Conservation (phyloP, 2,113 vertebrate species). For the Chrysochloris asiatica region DNA sequence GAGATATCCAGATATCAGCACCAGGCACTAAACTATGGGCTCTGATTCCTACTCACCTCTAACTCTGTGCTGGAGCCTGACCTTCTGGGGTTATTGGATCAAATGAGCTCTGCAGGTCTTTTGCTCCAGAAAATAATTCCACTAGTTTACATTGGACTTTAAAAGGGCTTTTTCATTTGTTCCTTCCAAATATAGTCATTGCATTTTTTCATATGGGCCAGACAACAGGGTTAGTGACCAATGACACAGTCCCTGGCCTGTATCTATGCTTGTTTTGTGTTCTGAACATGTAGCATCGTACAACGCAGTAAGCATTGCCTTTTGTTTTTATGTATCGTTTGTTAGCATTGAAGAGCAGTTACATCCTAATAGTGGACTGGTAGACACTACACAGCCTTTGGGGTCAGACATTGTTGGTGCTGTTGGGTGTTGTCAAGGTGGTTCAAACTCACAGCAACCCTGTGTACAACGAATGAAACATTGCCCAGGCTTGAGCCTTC, state of each 20-base stretch:
- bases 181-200: conserved; percentile 1
- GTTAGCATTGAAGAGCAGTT: not conserved
- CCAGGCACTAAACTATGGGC: not conserved
- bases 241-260: not conserved
- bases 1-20: not conserved
- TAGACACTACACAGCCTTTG: not conserved
- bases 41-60: not conserved
- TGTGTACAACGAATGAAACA: too few species aligned
- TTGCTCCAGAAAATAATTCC: not conserved
- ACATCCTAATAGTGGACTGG: not conserved
- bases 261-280: not conserved
- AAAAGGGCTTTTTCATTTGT: not conserved
- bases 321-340: not conserved
- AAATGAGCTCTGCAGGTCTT: not conserved
- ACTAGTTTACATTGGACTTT: not conserved
- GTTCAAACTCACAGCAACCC: too few species aligned
- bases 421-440: too few species aligned
- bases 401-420: too few species aligned
- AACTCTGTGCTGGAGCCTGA: not conserved
- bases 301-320: not conserved
- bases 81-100: not conserved
- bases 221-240: not conserved
- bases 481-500: too few species aligned
- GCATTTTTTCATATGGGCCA: not conserved
- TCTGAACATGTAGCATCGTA: not conserved